These are phyloP conservation scores for Elanus axillaris DNA, from an alignment of 2,113 vertebrate species.

Conservation along the genomic window DNA sequence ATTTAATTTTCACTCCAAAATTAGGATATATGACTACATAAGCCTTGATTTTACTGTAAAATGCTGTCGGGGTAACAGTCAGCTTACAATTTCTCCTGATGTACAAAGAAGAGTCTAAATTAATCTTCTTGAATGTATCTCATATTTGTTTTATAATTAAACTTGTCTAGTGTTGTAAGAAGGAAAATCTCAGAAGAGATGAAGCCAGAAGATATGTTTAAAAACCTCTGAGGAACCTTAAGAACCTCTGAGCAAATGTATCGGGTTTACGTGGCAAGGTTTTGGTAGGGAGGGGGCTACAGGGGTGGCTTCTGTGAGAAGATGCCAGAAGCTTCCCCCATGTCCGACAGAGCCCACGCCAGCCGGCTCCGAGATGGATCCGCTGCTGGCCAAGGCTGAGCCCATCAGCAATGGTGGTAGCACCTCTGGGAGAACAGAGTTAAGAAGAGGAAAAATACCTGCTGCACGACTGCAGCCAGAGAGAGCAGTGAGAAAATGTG, in stretches of 20 bases:
- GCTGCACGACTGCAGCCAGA: not conserved
- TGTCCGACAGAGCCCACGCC: rapidly evolving
- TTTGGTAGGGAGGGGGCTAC: not conserved
- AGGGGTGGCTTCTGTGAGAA: not conserved
- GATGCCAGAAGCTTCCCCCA: not conserved
- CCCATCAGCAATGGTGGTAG: not conserved
- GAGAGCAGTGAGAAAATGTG: not conserved
- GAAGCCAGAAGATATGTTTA: not conserved
- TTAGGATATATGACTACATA: not conserved
- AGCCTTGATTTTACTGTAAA: not conserved
- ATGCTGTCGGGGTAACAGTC: rapidly evolving
- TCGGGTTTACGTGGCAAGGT: not conserved
- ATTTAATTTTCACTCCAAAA: not conserved
- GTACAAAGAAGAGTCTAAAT: not conserved
- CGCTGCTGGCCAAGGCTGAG: rapidly evolving
- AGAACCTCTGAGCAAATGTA: not conserved
- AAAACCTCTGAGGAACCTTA: not conserved
- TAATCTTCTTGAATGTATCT: not conserved
- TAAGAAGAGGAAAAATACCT: not conserved
- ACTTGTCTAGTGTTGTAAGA: not conserved
- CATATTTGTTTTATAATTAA: not conserved
- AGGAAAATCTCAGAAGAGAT: not conserved
- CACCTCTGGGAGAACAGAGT: not conserved
- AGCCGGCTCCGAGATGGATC: rapidly evolving
- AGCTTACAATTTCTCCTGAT: not conserved